Conservation (phyloP, 2,888 invertebrate species). For the Onchidella celtica region DNA sequence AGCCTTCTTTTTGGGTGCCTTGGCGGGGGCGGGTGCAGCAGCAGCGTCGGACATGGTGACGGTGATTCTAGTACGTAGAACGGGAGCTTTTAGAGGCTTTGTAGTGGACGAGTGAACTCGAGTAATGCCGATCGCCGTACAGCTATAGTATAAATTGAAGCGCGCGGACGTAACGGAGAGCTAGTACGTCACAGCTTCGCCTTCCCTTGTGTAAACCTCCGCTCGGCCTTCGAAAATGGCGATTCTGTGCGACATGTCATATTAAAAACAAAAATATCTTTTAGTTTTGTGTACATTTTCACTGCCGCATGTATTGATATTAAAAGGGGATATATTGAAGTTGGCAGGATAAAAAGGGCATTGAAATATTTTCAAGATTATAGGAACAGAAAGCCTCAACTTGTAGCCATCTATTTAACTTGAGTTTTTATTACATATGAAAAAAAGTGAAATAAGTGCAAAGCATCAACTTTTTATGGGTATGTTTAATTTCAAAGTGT, state of each 20-base stretch:
- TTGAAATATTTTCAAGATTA: no score
- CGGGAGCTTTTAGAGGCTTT: neutral
- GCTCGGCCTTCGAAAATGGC: neutral
- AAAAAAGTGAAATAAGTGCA: no score
- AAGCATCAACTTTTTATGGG: no score
- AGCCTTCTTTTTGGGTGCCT: conserved; percentile 44
- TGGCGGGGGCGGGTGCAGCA: conserved; percentile 31
- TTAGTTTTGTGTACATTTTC: neutral
- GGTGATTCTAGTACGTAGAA: neutral
- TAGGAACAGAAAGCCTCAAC: no score
- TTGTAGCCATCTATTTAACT: no score
- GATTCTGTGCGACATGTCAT: conserved; percentile 29
- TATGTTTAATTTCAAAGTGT: no score
- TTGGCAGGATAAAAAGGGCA: no score
- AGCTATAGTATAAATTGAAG: neutral
- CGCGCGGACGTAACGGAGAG: conserved; percentile 35
- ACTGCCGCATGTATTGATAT: neutral
- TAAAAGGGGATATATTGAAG: neutral
- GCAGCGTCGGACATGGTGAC: conserved; percentile 45
- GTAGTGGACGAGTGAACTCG: neutral
- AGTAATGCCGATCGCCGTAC: no score
- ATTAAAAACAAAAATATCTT: neutral
- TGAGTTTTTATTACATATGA: no score
- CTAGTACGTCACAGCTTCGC: conserved; percentile 18
- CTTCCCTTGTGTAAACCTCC: neutral